Base-by-base conservation (phyloP, 2,888 invertebrate species). In the Zootermopsis nevadensis region DNA sequence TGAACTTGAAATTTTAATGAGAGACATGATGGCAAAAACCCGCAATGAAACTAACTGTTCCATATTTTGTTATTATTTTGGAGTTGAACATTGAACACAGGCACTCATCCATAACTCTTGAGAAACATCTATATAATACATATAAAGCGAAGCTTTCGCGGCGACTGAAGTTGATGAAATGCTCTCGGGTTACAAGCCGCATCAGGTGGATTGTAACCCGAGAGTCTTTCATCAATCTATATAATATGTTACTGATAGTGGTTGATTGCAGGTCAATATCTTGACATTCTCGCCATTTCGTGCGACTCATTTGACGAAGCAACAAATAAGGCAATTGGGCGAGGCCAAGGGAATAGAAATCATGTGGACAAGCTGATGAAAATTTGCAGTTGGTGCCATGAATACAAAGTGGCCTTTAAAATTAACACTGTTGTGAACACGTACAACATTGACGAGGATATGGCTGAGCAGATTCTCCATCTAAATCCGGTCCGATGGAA, bases 351-450 rank as follows among this genome's bases (percentile, higher is more conserved):
- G 12, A 48, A 80, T 15, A 86, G 86, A 38, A 87, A 87, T 84
- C 91, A 91, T 84, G 86, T 91, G 22, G 87, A 89, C 66, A 89
- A 90, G 84, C 85, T 91, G 60, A 85, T 87, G 72, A 87, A 87
- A 85, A 90, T 91, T 31, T 86, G 89, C 69, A 86, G 89, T 31
- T 91, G 90, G 90, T 91, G 91, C 85, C 82, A 84, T 0, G 85
- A 89, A 80, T 90, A 90, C 86, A 87, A 90, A 83, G 89, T 91
- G 10, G 88, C 90, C 1, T 91, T 91, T 86, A 91, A 91, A 87
- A 88, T 91, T 31, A 91, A 91, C 85, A 90, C 91, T 7, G 91
- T 91, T n/a, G 90, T 91, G 2, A 91, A 91, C 85, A 89, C 89
- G 1, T 90, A 89, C 86, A 91, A 91, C 86, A 87, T 88, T 84